A percentile compares a stretch with the other conserved stretches of the same genome.
These are phyloP conservation scores for Lasioglossum malachurum DNA, from an alignment of 2,888 invertebrate genomes.

Conservation along the genomic window DNA sequence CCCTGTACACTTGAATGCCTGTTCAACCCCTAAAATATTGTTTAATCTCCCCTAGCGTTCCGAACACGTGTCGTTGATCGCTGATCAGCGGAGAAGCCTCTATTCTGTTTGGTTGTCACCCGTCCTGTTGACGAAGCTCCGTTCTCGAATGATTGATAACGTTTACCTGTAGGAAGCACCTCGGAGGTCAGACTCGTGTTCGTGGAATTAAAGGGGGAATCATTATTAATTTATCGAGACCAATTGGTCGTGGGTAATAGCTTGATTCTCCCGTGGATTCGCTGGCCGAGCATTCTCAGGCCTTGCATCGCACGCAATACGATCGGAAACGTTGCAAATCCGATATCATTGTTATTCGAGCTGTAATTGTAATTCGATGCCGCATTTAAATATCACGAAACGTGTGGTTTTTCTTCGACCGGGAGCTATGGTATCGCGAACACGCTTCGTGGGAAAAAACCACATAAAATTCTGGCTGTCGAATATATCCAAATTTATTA, in stretches of 20 bases:
- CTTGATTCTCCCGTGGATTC: not conserved
- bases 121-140: conserved; percentile 30
- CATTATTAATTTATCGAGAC: conserved; percentile 12
- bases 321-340: conserved; percentile 4
- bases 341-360: conserved; percentile 16
- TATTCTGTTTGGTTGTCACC: conserved; percentile 40
- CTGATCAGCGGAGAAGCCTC: conserved; percentile 49
- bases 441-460: too few relatives aligned
- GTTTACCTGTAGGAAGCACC: conserved; percentile 34
- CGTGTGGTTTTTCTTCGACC: not conserved
- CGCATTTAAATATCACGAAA: not conserved
- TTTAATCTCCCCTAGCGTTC: not conserved
- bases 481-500: not conserved
- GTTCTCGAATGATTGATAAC: conserved; percentile 75
- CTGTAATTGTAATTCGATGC: conserved; percentile 2
- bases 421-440: not conserved
- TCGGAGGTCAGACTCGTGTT: conserved; percentile 11
- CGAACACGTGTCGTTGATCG: conserved; percentile 14
- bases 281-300: not conserved
- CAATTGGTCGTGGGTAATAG: conserved; percentile 23
- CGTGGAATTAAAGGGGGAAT: conserved; percentile 13
- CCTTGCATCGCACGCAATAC: conserved; percentile 1
- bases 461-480: not conserved
- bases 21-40: not conserved
- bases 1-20: not conserved